A percentile compares a stretch with the other conserved stretches of the same genome.
phyloP scores from a whole-genome alignment of 2,888 invertebrate genomes.

The Colletes collaris region DNA sequence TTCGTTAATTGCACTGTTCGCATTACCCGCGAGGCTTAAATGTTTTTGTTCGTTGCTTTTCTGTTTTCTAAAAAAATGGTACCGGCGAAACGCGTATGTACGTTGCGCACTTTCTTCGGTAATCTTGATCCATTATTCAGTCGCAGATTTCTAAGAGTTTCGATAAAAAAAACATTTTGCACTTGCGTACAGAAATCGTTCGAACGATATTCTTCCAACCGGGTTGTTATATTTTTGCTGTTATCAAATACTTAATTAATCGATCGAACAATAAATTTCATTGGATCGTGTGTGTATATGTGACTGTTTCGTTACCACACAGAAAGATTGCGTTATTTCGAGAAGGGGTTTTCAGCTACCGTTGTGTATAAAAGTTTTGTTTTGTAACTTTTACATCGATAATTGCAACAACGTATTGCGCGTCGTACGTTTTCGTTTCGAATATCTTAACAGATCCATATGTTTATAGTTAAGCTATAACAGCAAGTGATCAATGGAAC shows the following conservation, averaged over 20 bases:
- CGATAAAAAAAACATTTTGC: background rate
- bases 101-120: conserved; percentile 18
- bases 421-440: conserved; percentile 37
- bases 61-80: background rate
- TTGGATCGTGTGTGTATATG: conserved; percentile 32
- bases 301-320: conserved; percentile 30
- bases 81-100: background rate
- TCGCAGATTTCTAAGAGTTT: conserved; percentile 16
- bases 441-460: conserved; percentile 55
- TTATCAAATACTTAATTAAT: conserved; percentile 18
- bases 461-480: conserved; percentile 64
- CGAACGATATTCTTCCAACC: conserved; percentile 4
- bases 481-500: conserved; percentile 65
- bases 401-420: conserved; percentile 14
- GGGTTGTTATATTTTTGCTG: background rate
- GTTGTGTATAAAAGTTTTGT: background rate
- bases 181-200: background rate
- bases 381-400: background rate
- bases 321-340: background rate
- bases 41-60: background rate
- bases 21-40: background rate
- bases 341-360: conserved; percentile 3
- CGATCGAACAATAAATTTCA: conserved; percentile 33
- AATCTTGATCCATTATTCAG: conserved; percentile 26
- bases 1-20: conserved; percentile 3